These are phyloP conservation scores for Chrysolina oricalcia DNA, from an alignment of 2,888 invertebrate genomes.

Conservation along the genomic window DNA sequence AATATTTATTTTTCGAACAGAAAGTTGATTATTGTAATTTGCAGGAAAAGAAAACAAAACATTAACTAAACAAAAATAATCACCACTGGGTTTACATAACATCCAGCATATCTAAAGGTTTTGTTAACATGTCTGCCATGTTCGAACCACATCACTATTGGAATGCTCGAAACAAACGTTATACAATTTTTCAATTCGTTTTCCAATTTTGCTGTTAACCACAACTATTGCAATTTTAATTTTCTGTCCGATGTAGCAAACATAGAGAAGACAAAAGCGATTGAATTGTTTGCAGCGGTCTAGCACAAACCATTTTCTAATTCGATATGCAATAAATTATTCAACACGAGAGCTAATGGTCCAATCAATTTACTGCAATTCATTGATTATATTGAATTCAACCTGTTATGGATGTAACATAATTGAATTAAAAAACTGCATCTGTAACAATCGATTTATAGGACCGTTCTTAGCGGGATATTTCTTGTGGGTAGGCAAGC, in stretches of 20 bases:
- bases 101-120: neutral
- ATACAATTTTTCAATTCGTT: neutral
- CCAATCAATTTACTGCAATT: neutral
- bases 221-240: neutral
- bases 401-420: neutral
- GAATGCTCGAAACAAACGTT: neutral
- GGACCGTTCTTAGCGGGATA: neutral
- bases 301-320: neutral
- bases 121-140: neutral
- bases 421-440: neutral
- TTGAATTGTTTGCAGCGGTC: conserved; percentile 2
- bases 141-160: neutral
- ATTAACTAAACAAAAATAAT: no score
- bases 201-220: neutral
- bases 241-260: neutral
- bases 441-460: conserved; percentile 5
- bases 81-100: no score
- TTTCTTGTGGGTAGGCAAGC: conserved; percentile 2
- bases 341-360: neutral
- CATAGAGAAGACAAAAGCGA: neutral
- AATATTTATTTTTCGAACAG: no score
- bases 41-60: no score
- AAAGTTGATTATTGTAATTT: no score
- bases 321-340: neutral
- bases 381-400: conserved; percentile 3